These are phyloP conservation scores for Theretra japonica DNA, from an alignment of 2,888 invertebrate species.

Conservation along the genomic window DNA sequence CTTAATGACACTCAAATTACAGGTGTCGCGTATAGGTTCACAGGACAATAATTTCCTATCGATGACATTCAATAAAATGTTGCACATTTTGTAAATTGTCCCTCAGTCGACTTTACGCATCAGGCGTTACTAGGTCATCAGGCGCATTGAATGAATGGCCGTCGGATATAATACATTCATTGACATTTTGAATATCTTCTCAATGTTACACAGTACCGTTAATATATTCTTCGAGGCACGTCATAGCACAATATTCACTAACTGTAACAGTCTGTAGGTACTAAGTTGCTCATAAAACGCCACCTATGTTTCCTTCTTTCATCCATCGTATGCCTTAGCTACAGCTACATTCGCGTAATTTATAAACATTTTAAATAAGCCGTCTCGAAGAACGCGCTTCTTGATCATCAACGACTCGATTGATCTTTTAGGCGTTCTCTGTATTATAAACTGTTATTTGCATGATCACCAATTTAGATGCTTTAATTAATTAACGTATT, in stretches of 20 bases:
- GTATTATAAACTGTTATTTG: too few relatives aligned
- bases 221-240: neutral
- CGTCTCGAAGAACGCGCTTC: too few relatives aligned
- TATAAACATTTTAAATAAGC: too few relatives aligned
- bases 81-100: constrained; percentile 2
- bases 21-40: neutral
- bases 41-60: neutral
- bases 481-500: neutral
- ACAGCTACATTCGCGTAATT: too few relatives aligned
- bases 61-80: neutral
- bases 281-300: too few relatives aligned
- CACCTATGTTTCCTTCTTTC: too few relatives aligned
- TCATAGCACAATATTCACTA: neutral
- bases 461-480: too few relatives aligned
- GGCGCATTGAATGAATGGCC: neutral
- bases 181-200: neutral
- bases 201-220: neutral
- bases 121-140: neutral
- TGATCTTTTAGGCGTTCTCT: too few relatives aligned
- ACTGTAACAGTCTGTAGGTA: too few relatives aligned
- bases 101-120: neutral
- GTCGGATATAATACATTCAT: neutral
- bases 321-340: too few relatives aligned
- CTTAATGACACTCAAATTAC: too few relatives aligned
- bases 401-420: too few relatives aligned